Evolutionary conservation across 2,888 invertebrate species (phyloP).

Genomic region (Acronicta psi): DNA sequence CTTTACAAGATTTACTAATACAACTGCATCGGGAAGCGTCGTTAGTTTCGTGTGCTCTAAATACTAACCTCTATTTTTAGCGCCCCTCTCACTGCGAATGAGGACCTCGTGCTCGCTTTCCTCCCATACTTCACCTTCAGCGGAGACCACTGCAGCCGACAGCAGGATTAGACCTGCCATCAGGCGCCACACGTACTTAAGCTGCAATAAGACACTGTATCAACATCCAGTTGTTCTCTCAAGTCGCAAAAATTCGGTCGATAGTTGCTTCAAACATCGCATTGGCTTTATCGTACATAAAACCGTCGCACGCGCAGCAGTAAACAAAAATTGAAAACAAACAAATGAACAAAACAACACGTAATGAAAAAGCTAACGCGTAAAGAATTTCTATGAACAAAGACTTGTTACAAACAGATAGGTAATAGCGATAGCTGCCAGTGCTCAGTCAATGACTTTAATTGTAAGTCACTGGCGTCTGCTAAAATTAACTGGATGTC

Average conservation of each 20-base stretch:
- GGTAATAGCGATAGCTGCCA: constrained; percentile 29
- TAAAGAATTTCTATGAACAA: constrained; percentile 39
- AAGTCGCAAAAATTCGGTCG: neutral
- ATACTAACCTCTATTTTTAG: constrained; percentile 91
- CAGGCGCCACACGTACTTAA: constrained; percentile 78
- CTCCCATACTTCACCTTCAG: constrained; percentile 93
- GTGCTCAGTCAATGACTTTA: constrained; percentile 72
- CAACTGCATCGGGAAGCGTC: constrained; percentile 36
- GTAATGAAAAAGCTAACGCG: neutral
- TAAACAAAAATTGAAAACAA: constrained; percentile 8
- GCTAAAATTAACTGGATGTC: constrained; percentile 75
- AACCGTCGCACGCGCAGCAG: constrained; percentile 39
- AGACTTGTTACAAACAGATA: constrained; percentile 23
- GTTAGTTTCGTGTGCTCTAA: constrained; percentile 45
- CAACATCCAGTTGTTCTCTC: neutral
- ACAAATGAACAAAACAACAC: constrained; percentile 15
- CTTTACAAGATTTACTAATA: constrained; percentile 16
- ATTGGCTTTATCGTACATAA: constrained; percentile 9
- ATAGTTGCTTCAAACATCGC: constrained; percentile 22
- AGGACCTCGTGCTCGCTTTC: constrained; percentile 94
- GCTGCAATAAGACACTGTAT: constrained; percentile 57
- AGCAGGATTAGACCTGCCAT: constrained; percentile 85
- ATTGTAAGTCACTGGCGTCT: constrained; percentile 63
- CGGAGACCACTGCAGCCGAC: constrained; percentile 83
- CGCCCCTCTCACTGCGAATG: constrained; percentile 93